Evolutionary conservation across 1,140 invertebrate species (phyloP).

Genomic region (Physella acuta): DNA sequence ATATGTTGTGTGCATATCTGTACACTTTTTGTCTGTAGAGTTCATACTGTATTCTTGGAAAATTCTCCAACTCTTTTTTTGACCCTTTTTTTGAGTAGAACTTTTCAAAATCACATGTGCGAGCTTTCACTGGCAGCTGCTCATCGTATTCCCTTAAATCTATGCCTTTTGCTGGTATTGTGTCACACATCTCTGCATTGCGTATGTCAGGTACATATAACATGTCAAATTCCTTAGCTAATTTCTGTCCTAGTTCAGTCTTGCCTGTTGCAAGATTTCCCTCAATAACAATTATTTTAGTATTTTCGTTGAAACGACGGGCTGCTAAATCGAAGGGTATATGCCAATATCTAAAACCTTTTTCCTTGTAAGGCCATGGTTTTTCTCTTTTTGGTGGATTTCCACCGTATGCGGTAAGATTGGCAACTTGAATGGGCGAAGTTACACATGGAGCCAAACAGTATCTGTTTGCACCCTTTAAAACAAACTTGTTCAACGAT

Average conservation of each 20-base stretch:
- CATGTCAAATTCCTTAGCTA: conserved; percentile 50
- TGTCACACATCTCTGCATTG: conserved; percentile 31
- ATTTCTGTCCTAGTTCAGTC: conserved; percentile 41
- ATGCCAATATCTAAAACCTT: conserved; percentile 29
- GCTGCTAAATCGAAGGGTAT: conserved; percentile 34
- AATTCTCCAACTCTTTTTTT: conserved; percentile 28
- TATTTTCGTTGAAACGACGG: conserved; percentile 47
- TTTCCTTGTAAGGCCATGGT: conserved; percentile 35
- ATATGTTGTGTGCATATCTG: conserved; percentile 37
- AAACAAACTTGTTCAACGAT: too few relatives aligned
- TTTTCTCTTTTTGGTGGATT: conserved; percentile 23
- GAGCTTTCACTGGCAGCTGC: conserved; percentile 32
- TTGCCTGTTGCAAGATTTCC: conserved; percentile 48
- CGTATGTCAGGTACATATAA: conserved; percentile 37
- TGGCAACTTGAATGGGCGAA: conserved; percentile 31
- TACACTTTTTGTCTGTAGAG: conserved; percentile 36
- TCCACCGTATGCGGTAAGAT: conserved; percentile 31
- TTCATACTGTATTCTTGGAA: conserved; percentile 38
- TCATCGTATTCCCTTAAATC: conserved; percentile 44
- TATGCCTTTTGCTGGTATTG: conserved; percentile 26
- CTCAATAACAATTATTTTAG: conserved; percentile 46
- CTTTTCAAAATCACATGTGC: conserved; percentile 38
- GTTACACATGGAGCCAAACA: too few relatives aligned
- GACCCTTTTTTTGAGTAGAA: conserved; percentile 43
- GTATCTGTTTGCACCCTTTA: too few relatives aligned